Evolutionary conservation across 2,888 invertebrate genomes (phyloP), one percentile per base, ranked within the genome.

Genomic region (Philhelius pedissequus): DNA sequence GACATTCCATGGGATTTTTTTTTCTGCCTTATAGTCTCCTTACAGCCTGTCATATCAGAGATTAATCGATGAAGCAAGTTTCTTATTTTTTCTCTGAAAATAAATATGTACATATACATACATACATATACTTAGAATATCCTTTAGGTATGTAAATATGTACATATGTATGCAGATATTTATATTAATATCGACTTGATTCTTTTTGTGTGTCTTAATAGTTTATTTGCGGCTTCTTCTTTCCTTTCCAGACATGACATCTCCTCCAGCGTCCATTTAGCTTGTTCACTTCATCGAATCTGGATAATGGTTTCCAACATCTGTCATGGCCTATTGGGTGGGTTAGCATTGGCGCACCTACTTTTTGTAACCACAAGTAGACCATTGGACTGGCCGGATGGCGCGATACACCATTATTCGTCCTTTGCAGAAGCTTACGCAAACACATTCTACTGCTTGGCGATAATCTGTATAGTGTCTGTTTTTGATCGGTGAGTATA

Each of bases 261-360:
- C 82, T 88, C 89, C 66, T 90, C 89, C 76, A 91, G 88, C 73
- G 90, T 91, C 38, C 90, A 91, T 88, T 87, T 92, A 84, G 91
- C 92, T 79, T 92, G 91, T 88, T 88, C 90, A 68, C 90, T 92
- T 83, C 93, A 94, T 90, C 92, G 92, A 89, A 91, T 92, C 88
- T 94, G 93, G 93, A 90, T 93, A 87, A 91, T 93, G 86, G 88
- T 93, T 76, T 92, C 93, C 43, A 92, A 92, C 68, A 91, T 93
- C 58, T 93, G 93, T 87, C 93, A 93, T 88, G 93, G 93, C 66
- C 89, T 94, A 82, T 89, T 94, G 79, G 93, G 93, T 77, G 93
- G 93, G 60, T 88, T 94, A 88, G 92, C 92, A 50, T 86, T 92
- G 87, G 91, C 92, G 45, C 92, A 92, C 88, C 87, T 92, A 66